A percentile compares a stretch with the other conserved stretches of the same genome.
These are phyloP conservation scores for Mionectes macconnelli DNA, from an alignment of 2,113 vertebrate genomes.

Conservation along the genomic window DNA sequence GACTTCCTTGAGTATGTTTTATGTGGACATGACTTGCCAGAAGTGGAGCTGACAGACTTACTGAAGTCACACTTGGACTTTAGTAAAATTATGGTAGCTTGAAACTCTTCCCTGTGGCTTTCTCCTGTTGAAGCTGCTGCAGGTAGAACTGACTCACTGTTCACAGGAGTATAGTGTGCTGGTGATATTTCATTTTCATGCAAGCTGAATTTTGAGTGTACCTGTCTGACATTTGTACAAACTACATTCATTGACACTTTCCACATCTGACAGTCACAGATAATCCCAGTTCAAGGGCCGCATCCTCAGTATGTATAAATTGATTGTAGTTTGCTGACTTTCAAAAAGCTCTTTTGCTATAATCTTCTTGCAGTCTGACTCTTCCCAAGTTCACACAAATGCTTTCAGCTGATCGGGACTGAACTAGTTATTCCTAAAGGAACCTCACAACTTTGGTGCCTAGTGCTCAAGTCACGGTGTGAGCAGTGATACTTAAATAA, in stretches of 20 bases:
- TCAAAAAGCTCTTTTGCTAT: neutral
- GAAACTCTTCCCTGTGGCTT: neutral
- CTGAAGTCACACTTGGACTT: neutral
- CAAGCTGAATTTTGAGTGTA: neutral
- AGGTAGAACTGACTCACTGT: neutral
- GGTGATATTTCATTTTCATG: neutral
- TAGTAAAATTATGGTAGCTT: neutral
- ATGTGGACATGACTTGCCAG: neutral
- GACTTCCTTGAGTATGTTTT: neutral
- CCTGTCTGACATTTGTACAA: neutral
- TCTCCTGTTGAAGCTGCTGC: neutral
- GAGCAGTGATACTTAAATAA: neutral
- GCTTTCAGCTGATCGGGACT: neutral
- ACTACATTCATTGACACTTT: neutral
- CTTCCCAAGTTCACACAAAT: neutral
- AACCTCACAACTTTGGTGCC: neutral
- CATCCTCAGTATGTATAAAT: neutral
- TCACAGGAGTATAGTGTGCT: neutral
- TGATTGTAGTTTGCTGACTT: neutral
- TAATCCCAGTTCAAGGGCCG: conserved; percentile 19
- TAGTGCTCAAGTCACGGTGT: neutral
- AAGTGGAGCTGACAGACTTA: neutral
- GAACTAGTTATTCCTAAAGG: neutral
- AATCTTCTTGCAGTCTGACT: neutral
- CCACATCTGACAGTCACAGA: neutral